Evolutionary conservation across 2,888 invertebrate species (phyloP), one percentile per base, ranked within the genome.

Genomic region (Drosophila longiperda): DNA sequence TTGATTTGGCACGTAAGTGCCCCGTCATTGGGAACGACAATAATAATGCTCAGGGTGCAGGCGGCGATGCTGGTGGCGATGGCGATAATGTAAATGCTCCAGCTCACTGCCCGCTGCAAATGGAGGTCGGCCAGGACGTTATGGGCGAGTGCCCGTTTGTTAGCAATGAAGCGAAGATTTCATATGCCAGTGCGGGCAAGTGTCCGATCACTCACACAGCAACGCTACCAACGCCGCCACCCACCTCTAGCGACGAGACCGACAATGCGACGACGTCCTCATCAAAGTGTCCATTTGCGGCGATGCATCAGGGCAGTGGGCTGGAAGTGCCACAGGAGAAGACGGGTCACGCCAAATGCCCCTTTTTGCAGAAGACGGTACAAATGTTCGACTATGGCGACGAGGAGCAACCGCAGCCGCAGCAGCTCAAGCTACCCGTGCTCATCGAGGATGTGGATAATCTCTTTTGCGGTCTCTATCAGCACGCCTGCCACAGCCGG

Each of bases 391-490:
- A 93, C 64, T 93, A 93, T 33, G 87, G 88, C 38, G 92, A 92
- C 50, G 92, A 92, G 58, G 90, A 92, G 70, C 90, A 92, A 38
- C 88, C 91, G 0, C 61, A 84, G 36, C 89, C 91, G 17, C 88
- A 89, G 59, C 68, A 90, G 48, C 74, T 78, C 0, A 81, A 78
- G 36, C 40, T 83, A 34, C 85, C 89, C 15, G 75, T 90, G 38
- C 72, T 92, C 3, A 86, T 87, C 40, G 92, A 92, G 75, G 90
- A 92, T 69, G 87, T 89, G 40, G 88, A 92, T 58, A 70, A 92
- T 89, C 60, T 93, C 89, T 86, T 92, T 53, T 96, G 96, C 88
- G 97, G 97, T 29, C 93, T 97, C 29, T 95, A 95, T 48, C 95
- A 95, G 15, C 96, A 96, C 78, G 93, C 93, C 60, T 94, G 94